Evolutionary conservation across 2,888 invertebrate genomes (phyloP), one percentile per base, ranked within the genome.

Genomic region (Ryuthela nishihirai): DNA sequence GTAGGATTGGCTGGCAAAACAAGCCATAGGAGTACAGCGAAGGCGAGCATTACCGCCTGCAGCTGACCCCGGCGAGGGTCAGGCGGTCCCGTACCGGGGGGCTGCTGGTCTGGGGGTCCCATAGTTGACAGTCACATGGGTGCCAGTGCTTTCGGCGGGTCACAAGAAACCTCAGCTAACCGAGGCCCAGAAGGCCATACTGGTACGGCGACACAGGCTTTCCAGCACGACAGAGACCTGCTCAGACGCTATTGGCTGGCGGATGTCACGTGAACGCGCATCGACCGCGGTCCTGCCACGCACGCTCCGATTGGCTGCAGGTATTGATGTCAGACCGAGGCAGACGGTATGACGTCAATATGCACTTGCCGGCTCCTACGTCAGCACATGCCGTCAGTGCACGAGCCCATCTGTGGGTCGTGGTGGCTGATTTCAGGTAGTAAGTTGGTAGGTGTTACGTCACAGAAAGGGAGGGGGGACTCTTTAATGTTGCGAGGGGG

Each of bases 261-360:
- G 3, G 10, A 4, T 17, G 25, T 55, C 55, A 55, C 55, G 44
- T 55, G 55, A 39, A 15, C 15, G 2, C 9, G 20, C 49, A 55
- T 55, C 39, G 55, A 55, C 49, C 43, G 43, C 20, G 18, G 32
- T 34, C 26, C 26, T 44, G 36, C 48, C 48, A 48, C 44, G 55
- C 39, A 36, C 23, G 29, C 49, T 48, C 44, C 38, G 44, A 55
- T 55, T 55, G 55, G 55, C 18, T 49, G 18, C 44, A 21, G 25
- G 44, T 15, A 39, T 55, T 55, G 39, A 49, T 48, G 44, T 55
- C 55, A 44, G n/a, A 44, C 48, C 44, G 34, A 48, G 55, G 49
- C 55, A 55, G 55, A 55, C 55, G 44, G 41, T 48, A 49, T 55
- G 55, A 55, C 55, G 55, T 55, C 55, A 55, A 55, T 55, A 55